phyloP scores from a whole-genome alignment of 2,113 vertebrate species.

The Crotophaga sulcirostris region DNA sequence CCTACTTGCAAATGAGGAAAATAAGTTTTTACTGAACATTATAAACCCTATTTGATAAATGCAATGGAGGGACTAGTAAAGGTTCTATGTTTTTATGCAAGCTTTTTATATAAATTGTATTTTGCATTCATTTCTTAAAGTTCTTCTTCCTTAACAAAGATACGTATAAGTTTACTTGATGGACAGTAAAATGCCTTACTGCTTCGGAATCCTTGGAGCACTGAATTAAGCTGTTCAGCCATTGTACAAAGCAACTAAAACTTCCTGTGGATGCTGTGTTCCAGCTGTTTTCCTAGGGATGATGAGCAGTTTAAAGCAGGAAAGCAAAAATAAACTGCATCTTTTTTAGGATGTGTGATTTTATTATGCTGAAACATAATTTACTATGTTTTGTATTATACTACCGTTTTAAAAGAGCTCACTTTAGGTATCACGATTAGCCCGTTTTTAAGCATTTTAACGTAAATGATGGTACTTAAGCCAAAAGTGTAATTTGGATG shows the following conservation, averaged over 20 bases:
- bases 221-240: conserved; percentile 13
- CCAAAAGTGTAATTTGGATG: conserved; percentile 68
- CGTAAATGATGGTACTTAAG: conserved; percentile 65
- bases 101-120: not conserved
- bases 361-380: conserved; percentile 82
- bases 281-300: conserved; percentile 61
- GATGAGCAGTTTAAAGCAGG: conserved; percentile 64
- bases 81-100: not conserved
- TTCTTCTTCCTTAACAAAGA: conserved; percentile 78
- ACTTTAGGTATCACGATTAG: conserved; percentile 70
- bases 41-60: not conserved
- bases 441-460: conserved; percentile 74
- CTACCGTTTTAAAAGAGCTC: conserved; percentile 60
- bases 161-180: conserved; percentile 97
- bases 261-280: conserved; percentile 65
- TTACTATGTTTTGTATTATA: conserved; percentile 85
- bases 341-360: conserved; percentile 81
- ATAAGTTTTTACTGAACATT: not conserved
- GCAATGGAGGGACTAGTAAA: not conserved
- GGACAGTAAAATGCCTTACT: conserved; percentile 18
- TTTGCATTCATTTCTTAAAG: not conserved
- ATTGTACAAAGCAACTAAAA: conserved; percentile 15
- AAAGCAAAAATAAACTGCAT: conserved; percentile 77
- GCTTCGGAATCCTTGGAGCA: conserved; percentile 24
- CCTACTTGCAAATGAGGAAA: not conserved